phyloP scores from a whole-genome alignment of 2,797 vertebrate genomes.

The Molossus alvarezi region DNA sequence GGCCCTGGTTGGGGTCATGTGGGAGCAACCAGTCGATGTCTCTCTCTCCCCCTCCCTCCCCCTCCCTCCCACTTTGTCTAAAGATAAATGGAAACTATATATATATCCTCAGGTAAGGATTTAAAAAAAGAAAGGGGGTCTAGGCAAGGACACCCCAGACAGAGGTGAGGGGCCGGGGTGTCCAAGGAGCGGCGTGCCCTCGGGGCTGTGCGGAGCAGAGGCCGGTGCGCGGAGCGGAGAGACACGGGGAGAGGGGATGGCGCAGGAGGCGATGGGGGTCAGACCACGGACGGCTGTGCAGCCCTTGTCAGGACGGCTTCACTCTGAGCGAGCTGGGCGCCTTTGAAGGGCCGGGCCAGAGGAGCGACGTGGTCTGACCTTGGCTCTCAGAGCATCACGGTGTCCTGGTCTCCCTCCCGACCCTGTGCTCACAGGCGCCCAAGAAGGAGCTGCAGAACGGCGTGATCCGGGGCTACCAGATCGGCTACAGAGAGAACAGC shows the following conservation, averaged over 20 bases:
- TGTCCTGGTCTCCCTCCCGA: neutral
- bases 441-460: constrained; percentile 99
- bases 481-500: constrained; percentile 98
- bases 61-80: too few relatives aligned
- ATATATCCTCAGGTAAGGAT: too few relatives aligned
- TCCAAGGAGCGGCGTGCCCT: neutral
- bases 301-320: neutral
- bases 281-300: accelerated
- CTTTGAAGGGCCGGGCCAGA: neutral
- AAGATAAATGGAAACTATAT: too few relatives aligned
- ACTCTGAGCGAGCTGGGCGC: neutral
- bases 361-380: neutral
- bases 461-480: constrained; percentile 98
- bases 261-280: neutral
- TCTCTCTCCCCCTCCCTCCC: too few relatives aligned
- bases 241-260: neutral
- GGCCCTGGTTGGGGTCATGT: too few relatives aligned
- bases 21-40: too few relatives aligned
- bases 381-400: neutral
- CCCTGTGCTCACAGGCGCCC: constrained; percentile 91
- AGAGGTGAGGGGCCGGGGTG: neutral
- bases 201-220: neutral
- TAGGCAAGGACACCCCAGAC: neutral
- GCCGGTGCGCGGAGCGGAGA: neutral
- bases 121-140: too few relatives aligned